A percentile compares a stretch with the other conserved stretches of the same genome.
These are phyloP conservation scores for Dolichopus griseipennis DNA, from an alignment of 2,888 invertebrate genomes.

Conservation along the genomic window DNA sequence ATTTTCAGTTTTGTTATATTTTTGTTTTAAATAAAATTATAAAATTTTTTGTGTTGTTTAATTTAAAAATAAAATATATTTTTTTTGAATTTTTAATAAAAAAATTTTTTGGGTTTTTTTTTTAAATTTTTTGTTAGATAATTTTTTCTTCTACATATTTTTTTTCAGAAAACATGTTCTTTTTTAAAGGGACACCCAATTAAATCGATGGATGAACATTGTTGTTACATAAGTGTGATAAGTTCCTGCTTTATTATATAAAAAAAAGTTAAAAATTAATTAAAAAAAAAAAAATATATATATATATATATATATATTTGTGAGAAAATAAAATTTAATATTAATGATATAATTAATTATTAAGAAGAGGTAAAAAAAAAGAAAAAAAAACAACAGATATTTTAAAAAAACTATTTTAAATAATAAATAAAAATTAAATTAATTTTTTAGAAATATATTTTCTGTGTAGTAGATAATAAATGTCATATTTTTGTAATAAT, in stretches of 20 bases:
- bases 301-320: background rate
- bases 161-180: conserved; percentile 21
- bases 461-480: no score
- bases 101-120: background rate
- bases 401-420: no score
- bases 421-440: no score
- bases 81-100: background rate
- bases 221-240: conserved; percentile 16
- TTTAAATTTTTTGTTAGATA: background rate
- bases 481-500: no score
- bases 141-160: background rate
- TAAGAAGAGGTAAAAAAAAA: no score
- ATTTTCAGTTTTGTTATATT: no score
- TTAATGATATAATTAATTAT: no score
- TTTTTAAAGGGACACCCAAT: conserved; percentile 21
- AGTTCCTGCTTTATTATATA: conserved; percentile 15
- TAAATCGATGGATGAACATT: conserved; percentile 15
- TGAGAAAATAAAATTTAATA: no score
- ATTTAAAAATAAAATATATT: background rate
- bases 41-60: conserved; percentile 6
- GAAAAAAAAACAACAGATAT: no score
- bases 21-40: no score
- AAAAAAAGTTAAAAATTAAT: conserved; percentile 1
- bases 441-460: no score
- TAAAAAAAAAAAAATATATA: background rate